phyloP scores from a whole-genome alignment of 2,888 invertebrate genomes.

The Stictocephala bisonia region DNA sequence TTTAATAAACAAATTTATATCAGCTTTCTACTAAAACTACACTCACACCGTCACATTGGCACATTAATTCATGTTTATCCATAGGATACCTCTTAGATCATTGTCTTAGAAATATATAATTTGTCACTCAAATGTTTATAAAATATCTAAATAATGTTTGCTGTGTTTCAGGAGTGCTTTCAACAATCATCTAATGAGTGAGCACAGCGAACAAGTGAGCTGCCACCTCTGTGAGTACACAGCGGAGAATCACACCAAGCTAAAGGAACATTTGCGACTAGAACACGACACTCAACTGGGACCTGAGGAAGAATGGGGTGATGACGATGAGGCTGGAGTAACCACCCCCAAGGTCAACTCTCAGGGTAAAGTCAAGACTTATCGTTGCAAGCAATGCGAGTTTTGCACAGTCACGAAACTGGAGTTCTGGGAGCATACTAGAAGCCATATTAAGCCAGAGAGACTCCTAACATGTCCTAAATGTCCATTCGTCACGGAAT shows the following conservation, averaged over 20 bases:
- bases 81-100: not conserved
- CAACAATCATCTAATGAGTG: constrained; percentile 68
- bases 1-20: too few species aligned
- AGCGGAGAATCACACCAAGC: constrained; percentile 67
- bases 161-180: constrained; percentile 63
- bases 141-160: too few species aligned
- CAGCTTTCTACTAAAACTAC: too few species aligned
- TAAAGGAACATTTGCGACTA: constrained; percentile 67
- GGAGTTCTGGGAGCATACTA: constrained; percentile 94
- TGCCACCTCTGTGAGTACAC: constrained; percentile 69
- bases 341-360: constrained; percentile 76
- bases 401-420: constrained; percentile 83
- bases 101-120: not conserved
- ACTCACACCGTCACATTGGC: not conserved
- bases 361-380: constrained; percentile 76
- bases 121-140: not conserved
- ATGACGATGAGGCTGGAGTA: constrained; percentile 70
- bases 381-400: constrained; percentile 59
- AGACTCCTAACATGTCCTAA: constrained; percentile 90
- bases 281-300: constrained; percentile 63
- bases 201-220: constrained; percentile 67
- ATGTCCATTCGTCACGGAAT: constrained; percentile 98
- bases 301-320: constrained; percentile 61
- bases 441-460: constrained; percentile 92
- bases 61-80: not conserved